Evolutionary conservation across 2,797 vertebrate species (phyloP).

Genomic region (Eutrigla gurnardus): DNA sequence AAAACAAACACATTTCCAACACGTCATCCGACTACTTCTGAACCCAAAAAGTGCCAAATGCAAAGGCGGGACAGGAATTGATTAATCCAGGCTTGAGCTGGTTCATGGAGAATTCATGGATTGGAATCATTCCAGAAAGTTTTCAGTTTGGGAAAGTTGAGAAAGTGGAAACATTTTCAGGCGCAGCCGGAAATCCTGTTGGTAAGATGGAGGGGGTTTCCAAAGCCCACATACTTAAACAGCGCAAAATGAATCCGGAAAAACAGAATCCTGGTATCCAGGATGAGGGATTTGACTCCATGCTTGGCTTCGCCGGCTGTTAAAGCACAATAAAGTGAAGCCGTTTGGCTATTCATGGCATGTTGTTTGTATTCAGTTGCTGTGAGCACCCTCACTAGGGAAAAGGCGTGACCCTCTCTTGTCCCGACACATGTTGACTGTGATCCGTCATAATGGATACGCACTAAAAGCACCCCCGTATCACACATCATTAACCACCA

Average conservation of each 20-base stretch:
- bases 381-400: slow-evolving; percentile 43
- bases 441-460: slow-evolving; percentile 60
- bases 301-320: slow-evolving; percentile 10
- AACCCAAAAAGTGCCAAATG: not conserved
- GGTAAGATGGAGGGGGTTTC: not conserved
- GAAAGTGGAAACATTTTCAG: not conserved
- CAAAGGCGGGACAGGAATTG: not conserved
- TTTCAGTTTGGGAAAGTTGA: not conserved
- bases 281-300: not conserved
- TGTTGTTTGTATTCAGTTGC: slow-evolving; percentile 62
- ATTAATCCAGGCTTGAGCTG: not conserved
- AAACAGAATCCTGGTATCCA: not conserved
- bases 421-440: slow-evolving; percentile 57
- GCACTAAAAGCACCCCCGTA: slow-evolving; percentile 38
- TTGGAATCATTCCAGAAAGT: not conserved
- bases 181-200: not conserved
- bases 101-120: not conserved
- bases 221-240: not conserved
- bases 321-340: slow-evolving; percentile 30
- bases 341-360: slow-evolving; percentile 35
- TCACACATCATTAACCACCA: slow-evolving; percentile 64
- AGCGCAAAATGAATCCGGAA: not conserved
- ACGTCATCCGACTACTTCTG: not conserved
- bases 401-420: slow-evolving; percentile 53
- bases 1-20: not conserved